Evolutionary conservation across 1,140 invertebrate species (phyloP).

Genomic region (Drosophila fuyamai): DNA sequence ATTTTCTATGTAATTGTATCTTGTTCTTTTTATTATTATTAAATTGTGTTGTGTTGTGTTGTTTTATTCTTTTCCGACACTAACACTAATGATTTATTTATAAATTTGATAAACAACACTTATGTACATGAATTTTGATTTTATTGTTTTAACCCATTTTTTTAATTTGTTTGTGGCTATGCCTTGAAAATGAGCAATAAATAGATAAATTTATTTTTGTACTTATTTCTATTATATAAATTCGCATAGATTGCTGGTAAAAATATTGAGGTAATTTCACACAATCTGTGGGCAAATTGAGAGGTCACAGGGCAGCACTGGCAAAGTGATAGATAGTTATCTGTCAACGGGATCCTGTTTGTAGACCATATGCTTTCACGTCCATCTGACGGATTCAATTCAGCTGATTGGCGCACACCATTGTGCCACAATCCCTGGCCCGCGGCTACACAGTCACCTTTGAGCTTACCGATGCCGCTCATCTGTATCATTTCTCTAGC

Average conservation of each 20-base stretch:
- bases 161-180: background rate
- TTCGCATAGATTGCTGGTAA: too few relatives aligned
- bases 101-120: too few relatives aligned
- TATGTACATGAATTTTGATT: background rate
- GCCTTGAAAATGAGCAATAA: too few relatives aligned
- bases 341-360: constrained; percentile 2
- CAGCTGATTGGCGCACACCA: constrained; percentile 17
- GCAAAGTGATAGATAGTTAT: constrained; percentile 1
- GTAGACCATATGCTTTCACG: constrained; percentile 3
- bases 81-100: background rate
- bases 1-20: background rate
- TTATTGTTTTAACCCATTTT: background rate
- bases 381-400: constrained; percentile 8
- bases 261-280: too few relatives aligned
- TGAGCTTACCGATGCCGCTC: constrained; percentile 1
- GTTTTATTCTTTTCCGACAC: background rate
- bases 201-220: too few relatives aligned
- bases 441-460: constrained; percentile 4
- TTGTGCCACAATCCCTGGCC: background rate
- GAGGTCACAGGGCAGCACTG: constrained; percentile 3
- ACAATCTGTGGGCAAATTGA: too few relatives aligned
- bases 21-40: background rate
- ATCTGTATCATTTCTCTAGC: background rate
- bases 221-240: too few relatives aligned
- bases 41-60: background rate